A percentile compares a stretch with the other conserved stretches of the same genome.
phyloP scores from a whole-genome alignment of 2,888 invertebrate genomes.

The Drosophila nigricruria region DNA sequence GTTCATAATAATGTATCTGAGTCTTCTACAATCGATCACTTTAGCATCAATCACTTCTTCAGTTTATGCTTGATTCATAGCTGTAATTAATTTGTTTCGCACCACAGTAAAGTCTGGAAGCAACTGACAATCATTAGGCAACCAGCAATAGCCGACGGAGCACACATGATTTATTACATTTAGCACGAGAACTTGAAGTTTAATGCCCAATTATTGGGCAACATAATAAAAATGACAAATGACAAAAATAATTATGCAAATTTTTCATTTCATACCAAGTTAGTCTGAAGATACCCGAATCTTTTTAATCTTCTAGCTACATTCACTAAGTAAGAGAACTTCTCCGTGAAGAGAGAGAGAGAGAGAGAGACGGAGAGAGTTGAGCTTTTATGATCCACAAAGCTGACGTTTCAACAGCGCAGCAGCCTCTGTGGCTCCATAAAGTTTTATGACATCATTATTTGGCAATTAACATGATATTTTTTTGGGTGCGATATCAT shows the following conservation, averaged over 20 bases:
- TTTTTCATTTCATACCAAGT: neutral
- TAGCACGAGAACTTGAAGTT: neutral
- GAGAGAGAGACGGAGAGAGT: neutral
- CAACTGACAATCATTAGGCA: neutral
- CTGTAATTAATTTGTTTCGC: neutral
- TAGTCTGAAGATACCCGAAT: neutral
- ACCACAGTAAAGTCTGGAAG: conserved; percentile 17
- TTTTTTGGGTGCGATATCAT: conserved; percentile 6
- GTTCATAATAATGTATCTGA: neutral
- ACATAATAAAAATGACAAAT: conserved; percentile 19
- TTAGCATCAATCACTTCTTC: neutral
- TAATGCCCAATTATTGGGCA: conserved; percentile 8
- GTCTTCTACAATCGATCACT: neutral
- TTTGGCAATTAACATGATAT: conserved; percentile 30
- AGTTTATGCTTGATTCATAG: conserved; percentile 3
- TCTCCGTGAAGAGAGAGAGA: neutral
- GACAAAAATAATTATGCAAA: conserved; percentile 37
- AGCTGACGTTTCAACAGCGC: neutral
- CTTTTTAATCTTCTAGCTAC: neutral
- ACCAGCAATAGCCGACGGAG: neutral
- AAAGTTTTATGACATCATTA: conserved; percentile 29
- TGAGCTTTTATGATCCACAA: neutral
- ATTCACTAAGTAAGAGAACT: neutral
- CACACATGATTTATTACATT: conserved; percentile 12
- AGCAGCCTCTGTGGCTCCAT: neutral